Evolutionary conservation across 2,888 invertebrate species (phyloP), one percentile per base, ranked within the genome.

Genomic region (Mythimna pallens): DNA sequence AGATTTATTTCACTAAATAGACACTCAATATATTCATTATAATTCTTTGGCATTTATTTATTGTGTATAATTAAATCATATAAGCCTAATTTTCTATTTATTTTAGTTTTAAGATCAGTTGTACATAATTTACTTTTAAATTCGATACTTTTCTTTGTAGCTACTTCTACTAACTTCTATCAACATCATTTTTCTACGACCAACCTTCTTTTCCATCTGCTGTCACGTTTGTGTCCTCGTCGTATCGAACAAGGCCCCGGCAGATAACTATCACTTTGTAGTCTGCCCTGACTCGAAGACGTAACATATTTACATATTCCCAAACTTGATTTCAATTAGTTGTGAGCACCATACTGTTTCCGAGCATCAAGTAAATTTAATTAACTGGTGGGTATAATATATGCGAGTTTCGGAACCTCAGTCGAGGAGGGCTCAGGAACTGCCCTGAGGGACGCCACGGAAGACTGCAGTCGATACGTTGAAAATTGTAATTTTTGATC

Each of bases 231-330:
- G 12, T 40, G 25, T 14, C 25, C 59, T 43, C 14, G 22, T 61
- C 10, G 4, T 8, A 34, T 59, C 4, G 12, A 22, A 10, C 50
- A 25, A 58, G 40, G 36, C 58, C 52, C 36, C 3, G 12, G 9
- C 2, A 9, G n/a, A 66, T 62, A 61, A 63, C 58, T 59, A 72
- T 79, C 55, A 52, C 22, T 54, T 30, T 47, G 22, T 54, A 64
- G 59, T 67, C 43, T 8, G 9, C 22, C 34, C 61, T 30, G 70
- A 77, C 71, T 81, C 30, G n/a, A 66, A 65, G 72, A 58, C 65
- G 72, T 82, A 58, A 80, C 82, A 82, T 78, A 82, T 80, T 80
- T 72, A 80, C 79, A 80, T 82, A 82, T 82, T 78, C 72, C 40
- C 47, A 50, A 80, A 80, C 82, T 80, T 82, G 70, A 78, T 78